Evolutionary conservation across 2,888 invertebrate species (phyloP).

Genomic region (Thumatha senex): DNA sequence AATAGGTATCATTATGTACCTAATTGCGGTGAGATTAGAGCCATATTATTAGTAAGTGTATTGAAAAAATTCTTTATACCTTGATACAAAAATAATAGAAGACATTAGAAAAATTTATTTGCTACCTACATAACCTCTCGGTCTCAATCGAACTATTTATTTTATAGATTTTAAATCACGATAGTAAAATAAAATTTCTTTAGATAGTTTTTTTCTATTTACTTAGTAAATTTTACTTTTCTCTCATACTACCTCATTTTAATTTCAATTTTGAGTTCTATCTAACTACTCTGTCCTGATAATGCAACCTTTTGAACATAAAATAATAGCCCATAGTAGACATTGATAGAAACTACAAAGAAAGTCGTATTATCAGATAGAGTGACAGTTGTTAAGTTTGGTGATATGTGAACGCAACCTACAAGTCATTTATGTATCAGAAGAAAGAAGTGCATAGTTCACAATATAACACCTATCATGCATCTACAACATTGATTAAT

Average conservation of each 20-base stretch:
- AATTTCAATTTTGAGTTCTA: slow-evolving; percentile 39
- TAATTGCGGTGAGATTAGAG: too few species aligned
- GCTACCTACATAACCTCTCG: slow-evolving; percentile 58
- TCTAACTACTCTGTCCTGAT: slow-evolving; percentile 31
- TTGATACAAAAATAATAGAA: too few species aligned
- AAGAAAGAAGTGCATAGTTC: slow-evolving; percentile 54
- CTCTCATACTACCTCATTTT: slow-evolving; percentile 33
- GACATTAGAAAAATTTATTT: slow-evolving; percentile 53
- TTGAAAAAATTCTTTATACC: too few species aligned
- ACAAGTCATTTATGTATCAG: slow-evolving; percentile 12
- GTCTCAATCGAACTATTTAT: slow-evolving; percentile 48
- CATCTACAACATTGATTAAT: slow-evolving; percentile 69
- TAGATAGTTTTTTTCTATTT: slow-evolving; percentile 39
- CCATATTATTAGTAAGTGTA: too few species aligned
- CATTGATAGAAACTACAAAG: slow-evolving; percentile 2
- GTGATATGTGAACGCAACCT: slow-evolving; percentile 33
- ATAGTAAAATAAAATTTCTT: slow-evolving; percentile 53
- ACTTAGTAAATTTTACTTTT: slow-evolving; percentile 37
- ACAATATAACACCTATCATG: slow-evolving; percentile 55
- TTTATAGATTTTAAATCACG: slow-evolving; percentile 54
- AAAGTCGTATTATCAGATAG: slow-evolving; percentile 37
- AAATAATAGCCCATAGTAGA: slow-evolving; percentile 11
- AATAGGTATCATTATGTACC: too few species aligned
- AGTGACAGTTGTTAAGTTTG: slow-evolving; percentile 17
- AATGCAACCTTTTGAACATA: slow-evolving; percentile 23